Evolutionary conservation across 2,888 invertebrate species (phyloP).

Genomic region (Plusia festucae): DNA sequence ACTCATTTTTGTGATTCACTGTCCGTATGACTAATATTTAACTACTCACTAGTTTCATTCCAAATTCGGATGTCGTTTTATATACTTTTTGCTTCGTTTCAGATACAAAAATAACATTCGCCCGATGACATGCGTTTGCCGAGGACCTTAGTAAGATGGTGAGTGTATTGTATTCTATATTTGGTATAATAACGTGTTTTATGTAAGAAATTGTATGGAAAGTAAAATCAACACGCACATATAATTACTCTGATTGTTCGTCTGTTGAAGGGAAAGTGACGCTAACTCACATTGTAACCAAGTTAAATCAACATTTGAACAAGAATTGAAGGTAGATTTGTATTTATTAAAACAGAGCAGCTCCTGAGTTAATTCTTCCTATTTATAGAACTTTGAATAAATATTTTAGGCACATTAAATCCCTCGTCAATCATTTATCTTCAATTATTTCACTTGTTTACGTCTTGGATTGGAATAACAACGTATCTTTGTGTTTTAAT

Average conservation of each 20-base stretch:
- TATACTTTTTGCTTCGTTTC: constrained; percentile 49
- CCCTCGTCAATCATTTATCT: constrained; percentile 23
- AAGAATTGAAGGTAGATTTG: constrained; percentile 14
- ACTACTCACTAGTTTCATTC: constrained; percentile 28
- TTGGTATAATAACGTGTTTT: constrained; percentile 13
- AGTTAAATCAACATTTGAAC: constrained; percentile 40
- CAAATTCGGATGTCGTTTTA: constrained; percentile 20
- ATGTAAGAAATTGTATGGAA: constrained; percentile 50
- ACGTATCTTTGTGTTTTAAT: constrained; percentile 17
- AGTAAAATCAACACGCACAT: constrained; percentile 58
- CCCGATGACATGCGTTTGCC: constrained; percentile 63
- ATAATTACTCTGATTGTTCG: constrained; percentile 55
- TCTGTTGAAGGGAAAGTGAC: constrained; percentile 61
- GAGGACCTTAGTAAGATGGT: constrained; percentile 65
- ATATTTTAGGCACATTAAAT: constrained; percentile 31
- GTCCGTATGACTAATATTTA: constrained; percentile 63
- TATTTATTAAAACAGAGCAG: constrained; percentile 12
- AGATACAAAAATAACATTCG: constrained; percentile 50
- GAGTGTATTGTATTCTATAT: constrained; percentile 53
- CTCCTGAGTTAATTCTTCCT: constrained; percentile 11
- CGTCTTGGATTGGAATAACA: constrained; percentile 24
- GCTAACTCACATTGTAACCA: constrained; percentile 47
- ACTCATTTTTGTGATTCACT: constrained; percentile 71
- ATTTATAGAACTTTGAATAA: constrained; percentile 22
- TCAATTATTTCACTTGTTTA: constrained; percentile 21